A percentile compares a stretch with the other conserved stretches of the same genome.
These are phyloP conservation scores for Zaprionus gabonicus DNA, from an alignment of 1,140 invertebrate genomes.

Conservation along the genomic window DNA sequence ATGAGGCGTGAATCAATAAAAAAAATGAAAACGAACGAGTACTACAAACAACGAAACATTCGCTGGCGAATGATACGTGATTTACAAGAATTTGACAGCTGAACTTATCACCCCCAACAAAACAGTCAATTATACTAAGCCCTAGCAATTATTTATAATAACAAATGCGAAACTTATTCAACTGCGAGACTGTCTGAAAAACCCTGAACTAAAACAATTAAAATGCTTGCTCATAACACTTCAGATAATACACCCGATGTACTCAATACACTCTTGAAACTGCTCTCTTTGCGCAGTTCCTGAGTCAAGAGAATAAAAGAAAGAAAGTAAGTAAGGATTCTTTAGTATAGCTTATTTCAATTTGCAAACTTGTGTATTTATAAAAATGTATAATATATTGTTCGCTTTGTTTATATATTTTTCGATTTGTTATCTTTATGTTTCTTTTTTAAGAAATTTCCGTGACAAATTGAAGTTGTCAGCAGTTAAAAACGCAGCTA, in stretches of 20 bases:
- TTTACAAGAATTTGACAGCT: slow-evolving; percentile 27
- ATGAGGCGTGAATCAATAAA: slow-evolving; percentile 45
- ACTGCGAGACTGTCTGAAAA: slow-evolving; percentile 9
- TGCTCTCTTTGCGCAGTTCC: neutral
- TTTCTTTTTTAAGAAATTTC: neutral
- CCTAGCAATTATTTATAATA: slow-evolving; percentile 39
- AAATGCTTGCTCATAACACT: neutral
- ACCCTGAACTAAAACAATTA: slow-evolving; percentile 2
- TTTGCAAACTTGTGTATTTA: neutral
- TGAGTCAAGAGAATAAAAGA: neutral
- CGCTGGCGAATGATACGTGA: slow-evolving; percentile 26
- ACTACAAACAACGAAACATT: neutral
- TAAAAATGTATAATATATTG: neutral
- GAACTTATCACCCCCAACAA: slow-evolving; percentile 26
- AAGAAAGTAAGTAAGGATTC: neutral
- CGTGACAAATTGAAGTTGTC: slow-evolving; percentile 18
- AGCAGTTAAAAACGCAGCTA: neutral
- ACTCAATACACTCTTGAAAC: neutral
- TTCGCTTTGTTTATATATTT: neutral
- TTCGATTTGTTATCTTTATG: slow-evolving; percentile 1
- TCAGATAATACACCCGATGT: neutral
- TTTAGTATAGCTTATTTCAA: neutral
- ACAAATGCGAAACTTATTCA: slow-evolving; percentile 31
- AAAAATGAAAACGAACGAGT: slow-evolving; percentile 3
- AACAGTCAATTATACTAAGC: slow-evolving; percentile 28